These are phyloP conservation scores for Sebastes taczanowskii DNA, from an alignment of 2,797 vertebrate species.

Conservation along the genomic window DNA sequence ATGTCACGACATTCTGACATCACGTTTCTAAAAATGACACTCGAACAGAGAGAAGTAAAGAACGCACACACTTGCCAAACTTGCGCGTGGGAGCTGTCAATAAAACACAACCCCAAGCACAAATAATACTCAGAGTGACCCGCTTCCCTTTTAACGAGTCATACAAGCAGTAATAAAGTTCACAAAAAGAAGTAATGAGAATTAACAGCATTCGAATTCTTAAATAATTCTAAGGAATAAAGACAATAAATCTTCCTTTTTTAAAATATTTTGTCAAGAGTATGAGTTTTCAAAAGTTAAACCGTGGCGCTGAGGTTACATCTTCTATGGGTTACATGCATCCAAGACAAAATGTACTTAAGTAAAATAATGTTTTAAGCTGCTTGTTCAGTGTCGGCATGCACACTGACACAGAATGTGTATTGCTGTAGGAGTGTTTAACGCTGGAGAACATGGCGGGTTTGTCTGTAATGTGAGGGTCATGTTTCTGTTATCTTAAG, in stretches of 20 bases:
- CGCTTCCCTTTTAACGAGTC: background rate
- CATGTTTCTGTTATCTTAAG: slow-evolving; percentile 47
- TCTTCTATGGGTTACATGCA: background rate
- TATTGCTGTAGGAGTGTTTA: background rate
- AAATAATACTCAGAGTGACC: background rate
- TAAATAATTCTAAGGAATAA: background rate
- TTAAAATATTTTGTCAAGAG: background rate
- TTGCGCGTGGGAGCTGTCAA: background rate
- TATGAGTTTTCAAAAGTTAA: background rate
- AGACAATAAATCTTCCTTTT: background rate
- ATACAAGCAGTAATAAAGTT: background rate
- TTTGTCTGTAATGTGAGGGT: background rate
- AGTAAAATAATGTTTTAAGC: slow-evolving; percentile 1
- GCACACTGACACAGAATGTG: background rate
- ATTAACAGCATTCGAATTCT: background rate
- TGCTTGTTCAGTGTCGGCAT: background rate
- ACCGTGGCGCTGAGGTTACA: background rate
- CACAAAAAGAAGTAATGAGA: background rate
- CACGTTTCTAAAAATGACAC: slow-evolving; percentile 16
- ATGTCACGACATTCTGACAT: slow-evolving; percentile 50
- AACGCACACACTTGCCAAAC: background rate
- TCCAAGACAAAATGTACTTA: background rate
- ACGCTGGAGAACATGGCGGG: background rate
- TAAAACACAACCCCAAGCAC: background rate
- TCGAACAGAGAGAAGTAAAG: slow-evolving; percentile 6